These are phyloP conservation scores for Ptycholaimellus sp. DNA, from an alignment of 2,888 invertebrate species.

Conservation along the genomic window DNA sequence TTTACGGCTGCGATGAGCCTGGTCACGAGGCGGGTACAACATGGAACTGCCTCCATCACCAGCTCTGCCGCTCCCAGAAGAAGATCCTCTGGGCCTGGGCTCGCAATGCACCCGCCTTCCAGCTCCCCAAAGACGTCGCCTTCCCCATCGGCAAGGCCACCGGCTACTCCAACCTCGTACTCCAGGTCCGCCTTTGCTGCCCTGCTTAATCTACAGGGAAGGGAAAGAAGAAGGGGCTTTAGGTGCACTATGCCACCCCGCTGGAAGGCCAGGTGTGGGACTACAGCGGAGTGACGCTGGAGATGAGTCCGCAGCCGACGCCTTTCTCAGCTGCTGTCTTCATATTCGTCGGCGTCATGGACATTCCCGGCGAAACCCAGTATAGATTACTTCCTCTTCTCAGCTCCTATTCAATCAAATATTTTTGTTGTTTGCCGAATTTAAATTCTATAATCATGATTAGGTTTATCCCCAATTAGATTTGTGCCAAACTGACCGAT, in stretches of 20 bases:
- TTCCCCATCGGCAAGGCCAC: constrained; percentile 34
- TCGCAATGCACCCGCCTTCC: constrained; percentile 36
- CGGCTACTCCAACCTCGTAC: constrained; percentile 31
- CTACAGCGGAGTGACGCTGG: constrained; percentile 28
- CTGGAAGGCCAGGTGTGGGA: constrained; percentile 26
- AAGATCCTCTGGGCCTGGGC: constrained; percentile 40
- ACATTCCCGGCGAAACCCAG: no score
- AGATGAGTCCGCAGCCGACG: constrained; percentile 14
- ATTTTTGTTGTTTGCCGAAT: no score
- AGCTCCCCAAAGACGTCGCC: constrained; percentile 34
- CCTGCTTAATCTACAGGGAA: constrained; percentile 13
- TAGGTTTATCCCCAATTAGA: no score
- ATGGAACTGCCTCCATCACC: constrained; percentile 4
- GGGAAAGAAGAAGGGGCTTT: background rate
- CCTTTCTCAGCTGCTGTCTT: no score
- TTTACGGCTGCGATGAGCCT: constrained; percentile 36
- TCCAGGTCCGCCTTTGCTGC: constrained; percentile 31
- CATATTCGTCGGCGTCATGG: no score
- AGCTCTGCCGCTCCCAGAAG: background rate
- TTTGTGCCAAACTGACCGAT: no score
- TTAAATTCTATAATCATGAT: no score
- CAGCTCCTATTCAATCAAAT: no score
- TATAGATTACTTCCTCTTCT: no score
- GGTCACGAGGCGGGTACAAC: constrained; percentile 28
- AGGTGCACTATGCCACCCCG: constrained; percentile 19